These are phyloP conservation scores for Trididemnum clinides DNA, from an alignment of 23 tunicate species.

Conservation along the genomic window DNA sequence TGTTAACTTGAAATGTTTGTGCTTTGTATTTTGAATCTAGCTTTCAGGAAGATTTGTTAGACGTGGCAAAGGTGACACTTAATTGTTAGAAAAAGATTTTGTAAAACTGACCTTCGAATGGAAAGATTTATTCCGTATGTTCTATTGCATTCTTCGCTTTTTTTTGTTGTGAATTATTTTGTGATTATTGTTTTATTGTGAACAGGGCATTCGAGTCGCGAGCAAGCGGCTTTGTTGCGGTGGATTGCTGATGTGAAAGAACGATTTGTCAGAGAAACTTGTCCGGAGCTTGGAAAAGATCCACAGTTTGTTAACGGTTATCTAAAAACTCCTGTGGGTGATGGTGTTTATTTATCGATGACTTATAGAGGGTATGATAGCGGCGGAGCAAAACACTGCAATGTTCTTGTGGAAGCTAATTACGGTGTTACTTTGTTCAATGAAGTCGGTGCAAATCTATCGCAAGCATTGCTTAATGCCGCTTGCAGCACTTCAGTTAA, in stretches of 20 bases:
- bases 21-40: too few species aligned
- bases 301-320: slow-evolving; percentile 58
- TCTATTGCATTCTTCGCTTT: not conserved
- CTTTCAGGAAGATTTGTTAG: too few species aligned
- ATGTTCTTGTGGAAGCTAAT: slow-evolving; percentile 40
- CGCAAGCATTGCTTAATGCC: not conserved
- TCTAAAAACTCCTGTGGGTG: slow-evolving; percentile 20
- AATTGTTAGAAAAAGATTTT: too few species aligned
- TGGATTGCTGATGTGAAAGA: slow-evolving; percentile 55
- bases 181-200: too few species aligned
- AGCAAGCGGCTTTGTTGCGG: slow-evolving; percentile 22
- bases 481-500: not conserved
- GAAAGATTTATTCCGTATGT: not conserved
- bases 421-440: slow-evolving; percentile 47
- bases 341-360: slow-evolving; percentile 32
- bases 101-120: too few species aligned
- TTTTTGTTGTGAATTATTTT: not conserved
- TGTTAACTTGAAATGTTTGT: too few species aligned
- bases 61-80: too few species aligned
- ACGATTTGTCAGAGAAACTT: slow-evolving; percentile 7
- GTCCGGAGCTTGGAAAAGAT: slow-evolving; percentile 56
- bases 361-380: slow-evolving; percentile 38
- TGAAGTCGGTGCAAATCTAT: slow-evolving; percentile 13
- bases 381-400: slow-evolving; percentile 35
- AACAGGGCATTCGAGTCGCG: slow-evolving; percentile 75